Conservation (phyloP, 2,888 invertebrate species). For the Phanerotoma sp. region DNA sequence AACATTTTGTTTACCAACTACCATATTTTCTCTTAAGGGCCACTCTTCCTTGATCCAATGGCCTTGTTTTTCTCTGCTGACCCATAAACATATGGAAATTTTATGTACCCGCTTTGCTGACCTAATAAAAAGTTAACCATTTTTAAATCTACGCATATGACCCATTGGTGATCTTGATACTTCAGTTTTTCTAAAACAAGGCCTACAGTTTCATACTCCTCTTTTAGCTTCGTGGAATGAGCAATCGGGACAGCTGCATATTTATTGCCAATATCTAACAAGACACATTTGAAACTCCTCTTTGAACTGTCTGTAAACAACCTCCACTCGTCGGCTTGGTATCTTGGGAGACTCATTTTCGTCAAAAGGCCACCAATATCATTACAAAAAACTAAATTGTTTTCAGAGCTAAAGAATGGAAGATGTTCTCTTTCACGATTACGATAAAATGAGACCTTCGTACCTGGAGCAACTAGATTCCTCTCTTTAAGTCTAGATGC, state of each 20-base stretch:
- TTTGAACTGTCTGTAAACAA: constrained; percentile 31
- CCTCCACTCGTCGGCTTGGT: constrained; percentile 26
- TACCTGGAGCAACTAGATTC: no score
- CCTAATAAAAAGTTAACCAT: constrained; percentile 28
- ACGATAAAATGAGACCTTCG: no score
- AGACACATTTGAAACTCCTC: constrained; percentile 25
- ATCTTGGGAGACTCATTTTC: constrained; percentile 3
- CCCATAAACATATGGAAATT: constrained; percentile 37
- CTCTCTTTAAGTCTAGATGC: no score
- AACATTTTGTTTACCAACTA: constrained; percentile 27
- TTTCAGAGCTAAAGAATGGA: no score
- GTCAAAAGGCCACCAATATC: no score
- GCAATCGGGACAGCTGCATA: constrained; percentile 26
- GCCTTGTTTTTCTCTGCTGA: constrained; percentile 34
- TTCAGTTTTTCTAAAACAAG: constrained; percentile 19
- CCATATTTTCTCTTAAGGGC: constrained; percentile 17
- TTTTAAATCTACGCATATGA: constrained; percentile 32
- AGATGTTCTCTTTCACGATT: no score
- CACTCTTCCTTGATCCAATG: constrained; percentile 31
- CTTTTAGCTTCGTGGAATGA: constrained; percentile 27
- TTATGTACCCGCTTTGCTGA: constrained; percentile 37
- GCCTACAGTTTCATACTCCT: constrained; percentile 13
- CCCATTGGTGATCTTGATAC: constrained; percentile 24
- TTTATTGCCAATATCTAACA: constrained; percentile 21
- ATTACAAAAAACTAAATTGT: no score